These are phyloP conservation scores for Digitonthophagus gazella DNA, from an alignment of 2,888 invertebrate species.

Conservation along the genomic window DNA sequence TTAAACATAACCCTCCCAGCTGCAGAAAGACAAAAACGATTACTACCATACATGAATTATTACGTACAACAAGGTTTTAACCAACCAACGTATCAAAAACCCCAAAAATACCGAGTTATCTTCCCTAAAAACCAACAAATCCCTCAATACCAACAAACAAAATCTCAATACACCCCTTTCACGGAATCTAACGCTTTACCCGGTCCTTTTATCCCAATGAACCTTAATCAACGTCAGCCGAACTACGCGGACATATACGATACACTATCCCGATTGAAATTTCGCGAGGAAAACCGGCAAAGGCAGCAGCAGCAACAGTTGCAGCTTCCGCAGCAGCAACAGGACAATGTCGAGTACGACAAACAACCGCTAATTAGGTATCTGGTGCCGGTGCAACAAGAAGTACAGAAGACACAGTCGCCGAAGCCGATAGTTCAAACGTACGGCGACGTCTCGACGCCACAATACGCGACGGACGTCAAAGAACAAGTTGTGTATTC, in stretches of 20 bases:
- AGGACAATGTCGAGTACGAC: slow-evolving; percentile 14
- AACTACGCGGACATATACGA: slow-evolving; percentile 49
- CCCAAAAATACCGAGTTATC: slow-evolving; percentile 21
- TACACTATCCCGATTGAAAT: slow-evolving; percentile 47
- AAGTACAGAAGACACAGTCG: slow-evolving; percentile 23
- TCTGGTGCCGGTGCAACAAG: slow-evolving; percentile 22
- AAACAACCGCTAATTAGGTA: slow-evolving; percentile 19
- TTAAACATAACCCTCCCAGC: slow-evolving; percentile 48
- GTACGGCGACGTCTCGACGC: slow-evolving; percentile 45
- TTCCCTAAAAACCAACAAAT: slow-evolving; percentile 27
- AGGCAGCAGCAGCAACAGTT: slow-evolving; percentile 28
- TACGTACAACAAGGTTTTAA: slow-evolving; percentile 57
- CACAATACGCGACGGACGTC: slow-evolving; percentile 2
- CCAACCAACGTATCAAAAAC: slow-evolving; percentile 21
- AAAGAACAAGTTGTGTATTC: slow-evolving; percentile 1
- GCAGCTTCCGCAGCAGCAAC: slow-evolving; percentile 31
- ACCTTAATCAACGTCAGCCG: slow-evolving; percentile 36
- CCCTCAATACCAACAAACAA: slow-evolving; percentile 40
- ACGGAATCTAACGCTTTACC: slow-evolving; percentile 56
- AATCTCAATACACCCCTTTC: slow-evolving; percentile 56
- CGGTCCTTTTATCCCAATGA: slow-evolving; percentile 55
- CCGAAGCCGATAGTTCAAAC: slow-evolving; percentile 45
- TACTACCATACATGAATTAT: slow-evolving; percentile 82
- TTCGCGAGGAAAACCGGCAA: slow-evolving; percentile 35
- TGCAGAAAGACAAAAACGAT: slow-evolving; percentile 70